Base-by-base conservation (phyloP, 2,113 vertebrate species). In the Syngnathoides biaculeatus region DNA sequence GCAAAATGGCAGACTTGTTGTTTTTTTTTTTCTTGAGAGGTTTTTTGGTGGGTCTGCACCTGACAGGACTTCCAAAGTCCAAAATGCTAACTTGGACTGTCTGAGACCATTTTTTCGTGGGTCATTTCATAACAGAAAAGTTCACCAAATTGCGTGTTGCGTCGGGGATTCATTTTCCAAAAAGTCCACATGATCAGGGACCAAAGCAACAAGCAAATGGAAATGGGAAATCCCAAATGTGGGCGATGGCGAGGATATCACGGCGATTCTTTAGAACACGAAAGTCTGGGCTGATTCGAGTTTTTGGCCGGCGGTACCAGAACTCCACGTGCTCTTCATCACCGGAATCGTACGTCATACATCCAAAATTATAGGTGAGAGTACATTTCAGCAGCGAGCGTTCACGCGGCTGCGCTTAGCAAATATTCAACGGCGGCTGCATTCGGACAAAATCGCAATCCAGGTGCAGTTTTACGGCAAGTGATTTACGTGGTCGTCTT, bases 401-500 rank as follows among this genome's bases (percentile, higher is more conserved):
- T 5, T 47, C 4, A 2, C 45, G 45, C 45, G 1, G 45, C 45
- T 47, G 45, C 42, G 42, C 5, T 47, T 15, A 4, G 45, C 45
- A 14, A 69, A 55, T 61, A 72, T 65, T 61, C 65, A 74, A 72
- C 43, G 22, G 42, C 24, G 27, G 59, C 56, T 35, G 17, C 67
- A 63, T 65, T 69, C 58, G 78, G 55, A 79, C 69, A 47, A 19
- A 81, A 66, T 65, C 14, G 35, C 78, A 80, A 84, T 80, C 80
- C 73, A 70, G 17, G 0, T 14, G 27, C 11, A 15, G 50, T 17
- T 88, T 80, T 72, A 86, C 47, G 71, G 76, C 10, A 0, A 74
- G 72, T 47, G 59, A 75, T 89, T 86, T 74, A 75, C 20, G 43
- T 30, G 71, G 48, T 75, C 17, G 67, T 62, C 70, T 63, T 84